phyloP scores from a whole-genome alignment of 2,888 invertebrate species.

The Drosophila merina region DNA sequence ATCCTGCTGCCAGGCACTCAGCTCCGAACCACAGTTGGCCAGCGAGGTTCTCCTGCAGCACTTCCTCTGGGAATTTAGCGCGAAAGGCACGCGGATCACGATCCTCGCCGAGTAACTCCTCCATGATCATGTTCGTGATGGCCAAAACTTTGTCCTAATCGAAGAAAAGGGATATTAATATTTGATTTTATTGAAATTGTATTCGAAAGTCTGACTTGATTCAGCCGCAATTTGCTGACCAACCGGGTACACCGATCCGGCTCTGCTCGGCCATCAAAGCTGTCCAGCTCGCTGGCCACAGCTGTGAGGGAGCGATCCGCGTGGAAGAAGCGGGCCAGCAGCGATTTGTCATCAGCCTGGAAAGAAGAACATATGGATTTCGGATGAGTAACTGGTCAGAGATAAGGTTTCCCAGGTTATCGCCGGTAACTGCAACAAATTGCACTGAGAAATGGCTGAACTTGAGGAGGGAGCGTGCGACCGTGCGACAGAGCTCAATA shows the following conservation, averaged over 20 bases:
- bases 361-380: slow-evolving; percentile 77
- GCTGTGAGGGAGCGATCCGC: slow-evolving; percentile 98
- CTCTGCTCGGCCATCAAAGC: slow-evolving; percentile 99
- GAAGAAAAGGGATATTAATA: not conserved
- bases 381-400: slow-evolving; percentile 29
- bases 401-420: slow-evolving; percentile 34
- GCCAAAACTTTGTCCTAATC: slow-evolving; percentile 92
- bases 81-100: slow-evolving; percentile 97
- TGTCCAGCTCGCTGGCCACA: slow-evolving; percentile 98
- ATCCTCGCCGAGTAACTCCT: slow-evolving; percentile 93
- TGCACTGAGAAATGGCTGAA: slow-evolving; percentile 23
- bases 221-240: slow-evolving; percentile 96
- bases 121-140: slow-evolving; percentile 97
- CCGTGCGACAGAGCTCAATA: not conserved
- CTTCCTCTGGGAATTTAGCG: slow-evolving; percentile 99
- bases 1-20: slow-evolving; percentile 99
- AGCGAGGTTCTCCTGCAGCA: slow-evolving; percentile 98
- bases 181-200: not conserved
- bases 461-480: slow-evolving; percentile 28
- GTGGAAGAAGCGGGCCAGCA: slow-evolving; percentile 98
- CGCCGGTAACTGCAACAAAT: slow-evolving; percentile 35
- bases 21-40: slow-evolving; percentile 99
- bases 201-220: slow-evolving; percentile 87
- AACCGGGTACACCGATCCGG: slow-evolving; percentile 97
- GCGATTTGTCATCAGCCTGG: slow-evolving; percentile 95